phyloP scores from a whole-genome alignment of 2,888 invertebrate genomes.

The Dioctria rufipes region DNA sequence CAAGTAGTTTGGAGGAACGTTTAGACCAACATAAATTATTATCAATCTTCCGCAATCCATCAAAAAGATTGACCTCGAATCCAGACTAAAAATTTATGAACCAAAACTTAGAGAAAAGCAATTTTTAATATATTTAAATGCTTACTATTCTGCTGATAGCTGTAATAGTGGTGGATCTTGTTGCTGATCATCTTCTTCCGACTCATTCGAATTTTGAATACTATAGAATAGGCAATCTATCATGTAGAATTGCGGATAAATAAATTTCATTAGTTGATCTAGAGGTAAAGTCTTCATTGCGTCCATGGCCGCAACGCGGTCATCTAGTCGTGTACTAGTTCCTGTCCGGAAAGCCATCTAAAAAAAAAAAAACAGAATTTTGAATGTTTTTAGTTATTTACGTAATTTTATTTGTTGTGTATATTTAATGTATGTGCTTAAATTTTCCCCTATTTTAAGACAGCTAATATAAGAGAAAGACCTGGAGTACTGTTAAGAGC shows the following conservation, averaged over 20 bases:
- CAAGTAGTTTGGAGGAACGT: slow-evolving; percentile 82
- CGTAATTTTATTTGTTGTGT: neutral
- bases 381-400: slow-evolving; percentile 49
- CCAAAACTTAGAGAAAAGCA: slow-evolving; percentile 5
- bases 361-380: slow-evolving; percentile 63
- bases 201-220: slow-evolving; percentile 67
- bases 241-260: slow-evolving; percentile 95
- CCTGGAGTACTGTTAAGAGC: no score
- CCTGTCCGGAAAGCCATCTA: slow-evolving; percentile 92
- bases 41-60: slow-evolving; percentile 90
- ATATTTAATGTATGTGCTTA: neutral
- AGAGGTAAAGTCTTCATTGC: slow-evolving; percentile 92
- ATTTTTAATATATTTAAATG: slow-evolving; percentile 43
- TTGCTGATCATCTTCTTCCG: slow-evolving; percentile 69
- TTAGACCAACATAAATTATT: slow-evolving; percentile 87
- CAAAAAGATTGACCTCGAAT: slow-evolving; percentile 91
- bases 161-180: slow-evolving; percentile 86
- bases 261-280: slow-evolving; percentile 82
- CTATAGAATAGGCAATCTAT: slow-evolving; percentile 80
- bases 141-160: slow-evolving; percentile 83
- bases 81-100: slow-evolving; percentile 72
- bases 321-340: slow-evolving; percentile 90
- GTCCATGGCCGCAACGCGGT: slow-evolving; percentile 94
- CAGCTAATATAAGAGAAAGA: no score
- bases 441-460: no score